Percentiles rank a stretch among this genome's conserved stretches.
phyloP scores from a whole-genome alignment of 1,140 invertebrate species.

The Cepaea nemoralis region DNA sequence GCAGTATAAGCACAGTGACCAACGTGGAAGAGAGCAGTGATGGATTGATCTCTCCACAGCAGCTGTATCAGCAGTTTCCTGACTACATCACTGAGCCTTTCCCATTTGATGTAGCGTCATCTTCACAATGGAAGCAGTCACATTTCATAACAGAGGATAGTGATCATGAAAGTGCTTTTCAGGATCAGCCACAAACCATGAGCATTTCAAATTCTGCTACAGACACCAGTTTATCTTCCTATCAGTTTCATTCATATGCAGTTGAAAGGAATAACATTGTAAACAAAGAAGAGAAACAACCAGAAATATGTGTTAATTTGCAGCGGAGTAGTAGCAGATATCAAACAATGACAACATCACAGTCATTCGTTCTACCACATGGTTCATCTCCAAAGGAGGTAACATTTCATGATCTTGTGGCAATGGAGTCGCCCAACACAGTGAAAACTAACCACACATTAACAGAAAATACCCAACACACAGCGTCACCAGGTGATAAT shows the following conservation, averaged over 20 bases:
- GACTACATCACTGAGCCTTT: neutral
- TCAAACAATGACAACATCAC: neutral
- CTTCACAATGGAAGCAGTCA: neutral
- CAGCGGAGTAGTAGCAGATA: neutral
- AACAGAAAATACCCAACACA: neutral
- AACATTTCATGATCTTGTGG: neutral
- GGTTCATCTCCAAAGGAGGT: neutral
- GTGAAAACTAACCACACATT: neutral
- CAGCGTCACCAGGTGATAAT: neutral
- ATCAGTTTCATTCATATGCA: neutral
- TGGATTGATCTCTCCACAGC: neutral
- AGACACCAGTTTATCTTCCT: neutral
- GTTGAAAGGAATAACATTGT: neutral
- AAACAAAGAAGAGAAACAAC: neutral
- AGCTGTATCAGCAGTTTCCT: neutral
- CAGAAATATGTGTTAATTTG: neutral
- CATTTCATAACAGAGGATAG: neutral
- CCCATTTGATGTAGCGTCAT: neutral
- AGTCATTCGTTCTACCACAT: neutral
- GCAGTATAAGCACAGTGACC: constrained; percentile 18
- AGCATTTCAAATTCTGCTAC: neutral
- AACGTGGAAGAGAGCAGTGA: neutral
- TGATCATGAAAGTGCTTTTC: neutral
- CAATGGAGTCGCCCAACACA: neutral
- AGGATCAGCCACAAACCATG: neutral